phyloP scores from a whole-genome alignment of 2,113 vertebrate genomes.

The Oreochromis spilurus region DNA sequence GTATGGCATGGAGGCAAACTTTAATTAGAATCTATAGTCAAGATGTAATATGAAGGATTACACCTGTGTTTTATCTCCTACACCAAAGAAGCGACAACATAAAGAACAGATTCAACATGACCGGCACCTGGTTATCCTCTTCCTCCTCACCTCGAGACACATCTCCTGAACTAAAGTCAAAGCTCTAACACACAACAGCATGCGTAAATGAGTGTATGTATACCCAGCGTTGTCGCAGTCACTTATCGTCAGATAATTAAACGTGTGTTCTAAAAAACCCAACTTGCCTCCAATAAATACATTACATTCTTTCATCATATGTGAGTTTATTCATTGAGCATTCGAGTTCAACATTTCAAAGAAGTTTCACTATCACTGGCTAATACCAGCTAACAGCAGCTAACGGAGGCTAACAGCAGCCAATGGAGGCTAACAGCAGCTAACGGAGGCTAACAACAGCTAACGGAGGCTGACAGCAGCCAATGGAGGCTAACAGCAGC shows the following conservation, averaged over 20 bases:
- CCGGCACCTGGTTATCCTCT: background rate
- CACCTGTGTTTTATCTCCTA: background rate
- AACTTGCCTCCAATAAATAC: background rate
- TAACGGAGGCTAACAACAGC: background rate
- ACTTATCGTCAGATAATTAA: background rate
- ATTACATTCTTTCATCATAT: background rate
- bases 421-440: too few relatives aligned
- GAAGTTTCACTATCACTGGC: background rate
- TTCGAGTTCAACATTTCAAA: background rate
- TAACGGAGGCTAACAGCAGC: background rate
- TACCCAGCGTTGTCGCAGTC: rapidly evolving
- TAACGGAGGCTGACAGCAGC: background rate
- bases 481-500: too few relatives aligned
- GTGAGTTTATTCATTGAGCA: background rate
- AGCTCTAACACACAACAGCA: background rate
- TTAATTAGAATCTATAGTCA: background rate
- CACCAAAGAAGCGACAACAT: background rate
- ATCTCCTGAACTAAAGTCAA: background rate
- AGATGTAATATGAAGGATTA: background rate
- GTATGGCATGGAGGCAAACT: background rate
- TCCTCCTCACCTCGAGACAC: background rate
- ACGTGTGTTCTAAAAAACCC: background rate
- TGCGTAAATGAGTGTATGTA: background rate
- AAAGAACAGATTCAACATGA: background rate
- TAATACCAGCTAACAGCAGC: background rate